Percentiles rank a stretch among this genome's conserved stretches.
phyloP scores from a whole-genome alignment of 2,797 vertebrate species.

The Oreochromis mossambicus region DNA sequence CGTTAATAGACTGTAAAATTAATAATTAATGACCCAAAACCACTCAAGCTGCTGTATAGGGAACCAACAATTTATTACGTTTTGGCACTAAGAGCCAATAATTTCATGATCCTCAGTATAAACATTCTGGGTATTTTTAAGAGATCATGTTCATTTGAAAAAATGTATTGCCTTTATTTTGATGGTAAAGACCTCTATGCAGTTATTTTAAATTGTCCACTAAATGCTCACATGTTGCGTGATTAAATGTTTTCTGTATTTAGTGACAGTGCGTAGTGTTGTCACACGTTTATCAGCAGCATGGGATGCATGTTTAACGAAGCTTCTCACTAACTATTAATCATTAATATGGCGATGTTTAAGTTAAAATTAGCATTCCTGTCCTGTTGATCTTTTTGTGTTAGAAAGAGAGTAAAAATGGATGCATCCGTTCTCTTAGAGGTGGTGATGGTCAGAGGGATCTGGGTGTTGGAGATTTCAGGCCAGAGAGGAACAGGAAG shows the following conservation, averaged over 20 bases:
- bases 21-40: constrained; percentile 51
- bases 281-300: not conserved
- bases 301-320: not conserved
- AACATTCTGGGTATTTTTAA: not conserved
- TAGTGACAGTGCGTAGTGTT: not conserved
- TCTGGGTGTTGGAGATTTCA: constrained; percentile 61
- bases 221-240: not conserved
- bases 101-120: not conserved
- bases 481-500: constrained; percentile 77
- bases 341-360: not conserved
- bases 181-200: not conserved
- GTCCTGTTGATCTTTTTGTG: not conserved
- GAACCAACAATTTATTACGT: not conserved
- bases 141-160: not conserved
- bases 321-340: not conserved
- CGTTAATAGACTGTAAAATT: constrained; percentile 43
- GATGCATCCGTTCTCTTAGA: not conserved
- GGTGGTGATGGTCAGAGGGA: constrained; percentile 44
- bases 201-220: not conserved
- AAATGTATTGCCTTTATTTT: not conserved
- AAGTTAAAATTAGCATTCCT: not conserved
- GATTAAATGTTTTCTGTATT: not conserved
- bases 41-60: not conserved
- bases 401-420: not conserved
- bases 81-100: not conserved